These are phyloP conservation scores for Micrasema minimum DNA, from an alignment of 1,140 invertebrate species.

Conservation along the genomic window DNA sequence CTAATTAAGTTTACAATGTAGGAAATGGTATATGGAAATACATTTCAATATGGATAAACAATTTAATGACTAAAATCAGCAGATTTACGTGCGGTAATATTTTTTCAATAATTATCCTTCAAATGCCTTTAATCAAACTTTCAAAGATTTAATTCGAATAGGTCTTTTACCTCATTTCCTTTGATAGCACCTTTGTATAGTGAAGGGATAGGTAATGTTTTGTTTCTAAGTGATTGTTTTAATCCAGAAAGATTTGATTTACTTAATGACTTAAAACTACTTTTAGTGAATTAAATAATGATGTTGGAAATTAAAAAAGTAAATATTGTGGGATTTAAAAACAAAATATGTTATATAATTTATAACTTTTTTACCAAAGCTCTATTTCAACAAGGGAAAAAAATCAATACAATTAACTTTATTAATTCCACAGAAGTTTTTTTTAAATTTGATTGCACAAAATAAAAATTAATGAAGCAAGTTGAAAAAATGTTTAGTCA, in stretches of 20 bases:
- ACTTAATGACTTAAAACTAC: background rate
- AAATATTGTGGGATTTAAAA: background rate
- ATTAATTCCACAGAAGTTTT: no score
- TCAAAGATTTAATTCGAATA: slow-evolving; percentile 34
- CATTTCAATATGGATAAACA: no score
- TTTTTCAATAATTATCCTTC: no score
- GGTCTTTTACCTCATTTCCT: slow-evolving; percentile 32
- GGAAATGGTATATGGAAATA: no score
- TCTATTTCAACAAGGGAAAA: background rate
- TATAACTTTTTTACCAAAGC: background rate
- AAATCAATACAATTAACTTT: no score
- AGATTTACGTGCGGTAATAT: no score
- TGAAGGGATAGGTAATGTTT: slow-evolving; percentile 12
- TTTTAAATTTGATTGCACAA: no score
- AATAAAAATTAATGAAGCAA: no score
- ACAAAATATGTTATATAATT: background rate
- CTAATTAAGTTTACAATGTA: no score
- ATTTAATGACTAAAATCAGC: no score
- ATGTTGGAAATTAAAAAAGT: background rate
- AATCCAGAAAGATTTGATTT: background rate
- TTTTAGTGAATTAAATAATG: background rate
- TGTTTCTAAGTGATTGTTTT: slow-evolving; percentile 25
- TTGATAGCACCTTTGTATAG: background rate
- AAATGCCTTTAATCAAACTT: slow-evolving; percentile 27
- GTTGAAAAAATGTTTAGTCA: no score